Conservation (phyloP, 2,888 invertebrate species). For the Sepioteuthis lessoniana region DNA sequence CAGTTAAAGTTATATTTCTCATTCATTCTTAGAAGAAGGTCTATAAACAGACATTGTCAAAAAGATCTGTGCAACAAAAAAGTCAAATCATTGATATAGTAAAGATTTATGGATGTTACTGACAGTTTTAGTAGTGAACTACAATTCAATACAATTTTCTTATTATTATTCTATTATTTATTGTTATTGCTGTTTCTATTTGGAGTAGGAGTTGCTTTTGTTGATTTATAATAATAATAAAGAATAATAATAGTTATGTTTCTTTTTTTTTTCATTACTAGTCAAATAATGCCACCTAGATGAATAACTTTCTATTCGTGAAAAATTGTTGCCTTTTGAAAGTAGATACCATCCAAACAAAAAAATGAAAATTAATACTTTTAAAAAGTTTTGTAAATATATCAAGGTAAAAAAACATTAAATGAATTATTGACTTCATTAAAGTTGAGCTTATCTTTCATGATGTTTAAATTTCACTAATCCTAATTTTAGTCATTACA, state of each 20-base stretch:
- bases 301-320: too few relatives aligned
- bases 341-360: too few relatives aligned
- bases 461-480: neutral
- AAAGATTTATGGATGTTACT: constrained; percentile 35
- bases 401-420: too few relatives aligned
- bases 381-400: too few relatives aligned
- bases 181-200: neutral
- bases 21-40: neutral
- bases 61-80: constrained; percentile 40
- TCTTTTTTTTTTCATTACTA: too few relatives aligned
- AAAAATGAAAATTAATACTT: too few relatives aligned
- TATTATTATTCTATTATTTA: neutral
- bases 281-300: too few relatives aligned
- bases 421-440: neutral
- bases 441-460: neutral
- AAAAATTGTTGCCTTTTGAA: too few relatives aligned
- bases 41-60: constrained; percentile 42
- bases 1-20: neutral
- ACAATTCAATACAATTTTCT: neutral
- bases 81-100: neutral
- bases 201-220: neutral
- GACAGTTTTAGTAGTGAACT: constrained; percentile 23
- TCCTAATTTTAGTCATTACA: too few relatives aligned
- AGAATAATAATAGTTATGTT: neutral
- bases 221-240: neutral